Conservation (phyloP, 2,113 vertebrate genomes). For the Barbus barbus region DNA sequence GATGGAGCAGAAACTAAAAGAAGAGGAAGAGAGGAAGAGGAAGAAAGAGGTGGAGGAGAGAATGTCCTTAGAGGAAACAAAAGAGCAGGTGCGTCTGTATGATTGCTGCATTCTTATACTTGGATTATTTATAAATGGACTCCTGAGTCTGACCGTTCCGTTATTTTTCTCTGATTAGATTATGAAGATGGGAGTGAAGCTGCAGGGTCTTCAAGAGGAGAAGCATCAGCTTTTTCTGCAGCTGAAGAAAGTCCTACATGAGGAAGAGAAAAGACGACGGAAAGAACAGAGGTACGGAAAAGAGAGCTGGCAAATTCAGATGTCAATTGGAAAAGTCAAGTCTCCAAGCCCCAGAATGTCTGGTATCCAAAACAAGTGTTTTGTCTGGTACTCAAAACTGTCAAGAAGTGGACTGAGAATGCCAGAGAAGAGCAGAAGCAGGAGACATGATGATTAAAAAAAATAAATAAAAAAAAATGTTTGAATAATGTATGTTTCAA, state of each 20-base stretch:
- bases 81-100: conserved; percentile 74
- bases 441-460: too few relatives aligned
- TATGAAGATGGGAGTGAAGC: conserved; percentile 87
- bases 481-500: too few relatives aligned
- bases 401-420: too few relatives aligned
- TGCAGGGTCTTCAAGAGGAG: conserved; percentile 86
- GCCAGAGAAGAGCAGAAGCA: too few relatives aligned
- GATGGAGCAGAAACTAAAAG: conserved; percentile 95
- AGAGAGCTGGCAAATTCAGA: background rate
- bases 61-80: conserved; percentile 92
- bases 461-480: too few relatives aligned
- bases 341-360: too few relatives aligned
- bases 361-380: too few relatives aligned
- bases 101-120: background rate
- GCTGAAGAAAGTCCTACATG: conserved; percentile 90
- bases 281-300: conserved; percentile 87
- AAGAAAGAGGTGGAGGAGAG: conserved; percentile 93
- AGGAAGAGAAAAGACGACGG: conserved; percentile 87
- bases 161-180: conserved; percentile 70
- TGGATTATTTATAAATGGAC: background rate
- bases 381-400: too few relatives aligned
- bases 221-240: conserved; percentile 93
- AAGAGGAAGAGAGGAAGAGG: conserved; percentile 88
- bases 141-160: too few relatives aligned
- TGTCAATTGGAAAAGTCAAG: too few relatives aligned